These are phyloP conservation scores for Isotomurus palustris DNA, from an alignment of 2,888 invertebrate species.

Conservation along the genomic window DNA sequence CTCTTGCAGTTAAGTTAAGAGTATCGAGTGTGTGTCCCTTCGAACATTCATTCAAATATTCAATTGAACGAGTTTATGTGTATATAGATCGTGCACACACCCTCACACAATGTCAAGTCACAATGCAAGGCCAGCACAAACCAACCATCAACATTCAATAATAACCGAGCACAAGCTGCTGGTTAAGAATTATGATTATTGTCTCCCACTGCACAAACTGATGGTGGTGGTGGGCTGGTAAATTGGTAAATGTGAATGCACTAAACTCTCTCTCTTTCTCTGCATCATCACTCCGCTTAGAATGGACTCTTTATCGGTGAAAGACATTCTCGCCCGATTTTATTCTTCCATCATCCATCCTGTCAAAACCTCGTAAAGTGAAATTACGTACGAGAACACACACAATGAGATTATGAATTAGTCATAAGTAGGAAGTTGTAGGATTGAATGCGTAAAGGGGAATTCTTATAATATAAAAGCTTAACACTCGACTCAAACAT, in stretches of 20 bases:
- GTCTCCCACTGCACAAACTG: neutral
- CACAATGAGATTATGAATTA: slow-evolving; percentile 17
- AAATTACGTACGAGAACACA: slow-evolving; percentile 13
- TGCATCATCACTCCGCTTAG: too few relatives aligned
- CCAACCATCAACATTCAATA: too few relatives aligned
- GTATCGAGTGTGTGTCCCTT: too few relatives aligned
- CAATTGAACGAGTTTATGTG: too few relatives aligned
- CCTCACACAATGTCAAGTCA: too few relatives aligned
- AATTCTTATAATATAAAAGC: neutral
- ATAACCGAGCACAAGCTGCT: neutral
- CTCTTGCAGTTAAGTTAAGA: too few relatives aligned
- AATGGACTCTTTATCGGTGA: slow-evolving; percentile 6
- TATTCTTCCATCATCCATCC: neutral
- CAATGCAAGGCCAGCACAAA: too few relatives aligned
- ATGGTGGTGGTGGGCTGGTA: neutral
- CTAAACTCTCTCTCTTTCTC: neutral
- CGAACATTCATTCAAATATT: too few relatives aligned
- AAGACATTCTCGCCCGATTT: slow-evolving; percentile 6
- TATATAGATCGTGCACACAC: too few relatives aligned
- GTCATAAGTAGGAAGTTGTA: too few relatives aligned
- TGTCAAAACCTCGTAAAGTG: slow-evolving; percentile 16
- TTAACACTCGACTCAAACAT: neutral
- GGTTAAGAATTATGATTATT: slow-evolving; percentile 1
- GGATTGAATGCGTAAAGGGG: slow-evolving; percentile 4
- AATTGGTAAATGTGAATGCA: neutral